A percentile compares a stretch with the other conserved stretches of the same genome.
Evolutionary conservation across 2,888 invertebrate species (phyloP).

Genomic region (Troides oblongomaculatus): DNA sequence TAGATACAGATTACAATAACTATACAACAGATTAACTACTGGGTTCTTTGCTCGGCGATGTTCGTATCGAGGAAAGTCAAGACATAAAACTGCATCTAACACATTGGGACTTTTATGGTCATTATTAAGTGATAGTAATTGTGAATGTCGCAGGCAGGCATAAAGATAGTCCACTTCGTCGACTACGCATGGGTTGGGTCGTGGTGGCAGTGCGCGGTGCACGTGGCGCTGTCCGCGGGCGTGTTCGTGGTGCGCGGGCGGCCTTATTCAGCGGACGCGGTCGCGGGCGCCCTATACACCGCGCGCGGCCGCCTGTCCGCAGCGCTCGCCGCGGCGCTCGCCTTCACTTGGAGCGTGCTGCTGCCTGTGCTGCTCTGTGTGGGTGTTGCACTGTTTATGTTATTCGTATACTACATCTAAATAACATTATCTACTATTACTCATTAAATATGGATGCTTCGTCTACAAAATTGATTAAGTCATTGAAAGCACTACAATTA

Average conservation of each 20-base stretch:
- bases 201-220: constrained; percentile 92
- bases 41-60: too few species aligned
- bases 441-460: too few species aligned
- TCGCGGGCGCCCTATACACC: constrained; percentile 73
- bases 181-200: constrained; percentile 91
- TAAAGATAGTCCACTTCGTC: constrained; percentile 89
- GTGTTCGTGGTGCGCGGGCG: constrained; percentile 92
- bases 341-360: constrained; percentile 93
- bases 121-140: too few species aligned
- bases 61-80: too few species aligned
- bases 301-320: constrained; percentile 55
- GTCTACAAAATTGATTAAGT: too few species aligned
- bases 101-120: too few species aligned
- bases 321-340: constrained; percentile 84
- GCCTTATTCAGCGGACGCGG: constrained; percentile 89
- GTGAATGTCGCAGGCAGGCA: constrained; percentile 80
- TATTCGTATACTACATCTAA: background rate
- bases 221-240: constrained; percentile 88
- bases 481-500: too few species aligned
- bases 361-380: constrained; percentile 91
- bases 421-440: background rate
- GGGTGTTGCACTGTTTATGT: constrained; percentile 41
- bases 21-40: too few species aligned
- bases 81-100: too few species aligned
- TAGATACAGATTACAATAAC: too few species aligned